Evolutionary conservation across 2,888 invertebrate genomes (phyloP).

Genomic region (Myopa testacea): DNA sequence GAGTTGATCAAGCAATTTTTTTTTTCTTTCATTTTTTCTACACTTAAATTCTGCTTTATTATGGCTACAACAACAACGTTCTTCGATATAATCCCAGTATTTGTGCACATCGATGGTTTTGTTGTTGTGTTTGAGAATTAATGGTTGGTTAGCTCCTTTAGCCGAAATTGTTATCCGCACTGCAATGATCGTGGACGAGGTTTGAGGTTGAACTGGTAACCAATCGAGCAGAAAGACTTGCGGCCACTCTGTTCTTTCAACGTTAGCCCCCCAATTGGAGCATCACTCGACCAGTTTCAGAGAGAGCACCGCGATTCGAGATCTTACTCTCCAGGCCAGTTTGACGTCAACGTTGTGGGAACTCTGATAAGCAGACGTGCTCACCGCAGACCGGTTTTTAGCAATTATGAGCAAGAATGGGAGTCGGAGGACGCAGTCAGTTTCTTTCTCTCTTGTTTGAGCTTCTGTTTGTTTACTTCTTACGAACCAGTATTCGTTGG

Average conservation of each 20-base stretch:
- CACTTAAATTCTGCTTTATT: neutral
- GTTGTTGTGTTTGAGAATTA: slow-evolving; percentile 3
- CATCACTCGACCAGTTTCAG: neutral
- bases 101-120: neutral
- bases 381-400: slow-evolving; percentile 27
- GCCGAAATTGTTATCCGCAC: slow-evolving; percentile 44
- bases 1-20: too few species aligned
- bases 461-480: slow-evolving; percentile 31
- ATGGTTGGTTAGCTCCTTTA: neutral
- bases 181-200: slow-evolving; percentile 58
- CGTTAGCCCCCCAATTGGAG: neutral
- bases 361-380: slow-evolving; percentile 16
- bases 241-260: slow-evolving; percentile 29
- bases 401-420: neutral
- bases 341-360: slow-evolving; percentile 18
- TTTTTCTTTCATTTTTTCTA: too few species aligned
- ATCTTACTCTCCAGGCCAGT: slow-evolving; percentile 4
- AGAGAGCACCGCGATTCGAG: neutral
- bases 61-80: neutral
- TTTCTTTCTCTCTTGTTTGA: neutral
- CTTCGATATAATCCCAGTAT: neutral
- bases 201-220: slow-evolving; percentile 63
- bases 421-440: neutral
- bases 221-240: slow-evolving; percentile 63
- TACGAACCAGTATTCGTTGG: slow-evolving; percentile 31